These are phyloP conservation scores for Listrodromus nycthemerus DNA, from an alignment of 2,888 invertebrate species.

Conservation along the genomic window DNA sequence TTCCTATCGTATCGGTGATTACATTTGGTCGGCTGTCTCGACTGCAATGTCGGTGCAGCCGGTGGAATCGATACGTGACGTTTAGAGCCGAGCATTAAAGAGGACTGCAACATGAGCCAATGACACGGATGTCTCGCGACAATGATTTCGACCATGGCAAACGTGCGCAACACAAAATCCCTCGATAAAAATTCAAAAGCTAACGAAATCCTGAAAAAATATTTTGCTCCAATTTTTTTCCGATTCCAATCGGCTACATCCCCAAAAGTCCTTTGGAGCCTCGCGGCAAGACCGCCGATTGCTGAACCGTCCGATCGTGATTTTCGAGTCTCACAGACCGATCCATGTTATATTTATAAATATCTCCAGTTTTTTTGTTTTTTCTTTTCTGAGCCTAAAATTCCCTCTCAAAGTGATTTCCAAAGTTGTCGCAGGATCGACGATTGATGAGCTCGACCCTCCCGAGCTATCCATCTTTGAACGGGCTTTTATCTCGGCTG, in stretches of 20 bases:
- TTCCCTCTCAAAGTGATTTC: no score
- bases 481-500: slow-evolving; percentile 57
- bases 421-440: no score
- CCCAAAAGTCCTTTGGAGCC: not conserved
- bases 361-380: no score
- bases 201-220: no score
- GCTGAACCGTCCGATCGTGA: not conserved
- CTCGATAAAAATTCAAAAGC: not conserved
- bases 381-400: no score
- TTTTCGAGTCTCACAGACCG: no score
- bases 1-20: slow-evolving; percentile 26
- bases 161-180: not conserved
- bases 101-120: not conserved
- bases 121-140: not conserved
- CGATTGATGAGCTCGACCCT: not conserved
- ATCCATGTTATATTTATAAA: no score
- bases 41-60: slow-evolving; percentile 13
- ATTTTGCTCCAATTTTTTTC: no score
- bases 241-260: no score
- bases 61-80: slow-evolving; percentile 54
- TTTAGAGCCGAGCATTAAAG: slow-evolving; percentile 45
- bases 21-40: slow-evolving; percentile 35
- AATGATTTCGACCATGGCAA: not conserved
- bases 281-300: not conserved
- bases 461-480: slow-evolving; percentile 49